phyloP scores from a whole-genome alignment of 2,797 vertebrate species.

The Iguana delicatissima region DNA sequence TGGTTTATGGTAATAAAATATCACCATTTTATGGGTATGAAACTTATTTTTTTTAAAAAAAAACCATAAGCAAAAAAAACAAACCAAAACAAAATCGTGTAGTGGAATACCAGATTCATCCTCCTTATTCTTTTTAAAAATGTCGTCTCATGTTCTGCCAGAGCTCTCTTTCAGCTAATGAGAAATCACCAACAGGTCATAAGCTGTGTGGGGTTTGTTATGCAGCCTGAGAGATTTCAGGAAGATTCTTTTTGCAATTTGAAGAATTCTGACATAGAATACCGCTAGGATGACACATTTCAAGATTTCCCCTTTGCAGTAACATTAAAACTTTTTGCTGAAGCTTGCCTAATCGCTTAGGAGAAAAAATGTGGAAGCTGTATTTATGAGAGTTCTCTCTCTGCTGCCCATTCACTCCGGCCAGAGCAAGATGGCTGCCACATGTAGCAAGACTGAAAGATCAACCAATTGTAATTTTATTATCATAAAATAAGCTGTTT shows the following conservation, averaged over 20 bases:
- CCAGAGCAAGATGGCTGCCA: not conserved
- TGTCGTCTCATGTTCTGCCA: not conserved
- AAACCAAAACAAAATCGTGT: not conserved
- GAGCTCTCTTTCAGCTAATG: conserved; percentile 9
- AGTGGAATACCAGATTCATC: not conserved
- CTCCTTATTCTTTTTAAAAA: not conserved
- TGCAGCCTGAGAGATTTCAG: conserved; percentile 22
- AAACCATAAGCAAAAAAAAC: too few relatives aligned
- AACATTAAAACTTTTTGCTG: not conserved
- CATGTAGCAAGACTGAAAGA: not conserved
- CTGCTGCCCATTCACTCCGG: not conserved
- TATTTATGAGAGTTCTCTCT: not conserved
- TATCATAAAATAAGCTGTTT: not conserved
- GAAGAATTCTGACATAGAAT: conserved; percentile 12
- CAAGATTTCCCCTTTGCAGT: not conserved
- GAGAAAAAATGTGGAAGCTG: conserved; percentile 6
- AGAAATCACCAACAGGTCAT: conserved; percentile 17
- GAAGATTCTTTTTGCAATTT: conserved; percentile 14
- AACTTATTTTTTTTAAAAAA: not conserved
- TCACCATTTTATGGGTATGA: not conserved
- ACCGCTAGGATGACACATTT: conserved; percentile 15
- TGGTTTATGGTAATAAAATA: not conserved
- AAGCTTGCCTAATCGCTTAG: not conserved
- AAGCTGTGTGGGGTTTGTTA: not conserved
- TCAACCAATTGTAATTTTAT: too few relatives aligned